phyloP scores from a whole-genome alignment of 2,888 invertebrate species.

The Trissolcus japonicus region DNA sequence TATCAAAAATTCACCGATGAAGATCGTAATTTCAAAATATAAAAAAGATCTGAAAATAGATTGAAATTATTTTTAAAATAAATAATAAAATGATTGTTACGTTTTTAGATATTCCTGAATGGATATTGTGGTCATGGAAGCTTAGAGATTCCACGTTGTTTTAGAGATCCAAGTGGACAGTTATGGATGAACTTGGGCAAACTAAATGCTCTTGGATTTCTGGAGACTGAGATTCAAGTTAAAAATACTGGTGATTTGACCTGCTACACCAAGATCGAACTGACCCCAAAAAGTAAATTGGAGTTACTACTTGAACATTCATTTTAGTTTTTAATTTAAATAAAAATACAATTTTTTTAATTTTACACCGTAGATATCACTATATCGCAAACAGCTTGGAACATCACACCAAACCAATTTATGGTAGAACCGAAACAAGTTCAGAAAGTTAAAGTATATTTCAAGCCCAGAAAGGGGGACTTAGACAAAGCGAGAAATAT shows the following conservation, averaged over 20 bases:
- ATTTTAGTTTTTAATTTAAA: background rate
- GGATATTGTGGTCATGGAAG: constrained; percentile 80
- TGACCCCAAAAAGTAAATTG: constrained; percentile 69
- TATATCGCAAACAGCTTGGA: constrained; percentile 69
- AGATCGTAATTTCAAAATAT: constrained; percentile 53
- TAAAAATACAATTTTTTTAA: background rate
- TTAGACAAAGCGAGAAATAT: constrained; percentile 71
- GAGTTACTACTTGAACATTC: background rate
- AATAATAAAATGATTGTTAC: background rate
- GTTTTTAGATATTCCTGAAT: constrained; percentile 76
- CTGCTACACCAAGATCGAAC: constrained; percentile 76
- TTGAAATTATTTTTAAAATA: background rate
- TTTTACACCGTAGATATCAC: constrained; percentile 63
- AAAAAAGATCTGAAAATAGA: background rate
- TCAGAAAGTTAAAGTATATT: constrained; percentile 73
- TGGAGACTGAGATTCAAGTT: constrained; percentile 77
- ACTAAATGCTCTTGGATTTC: constrained; percentile 75
- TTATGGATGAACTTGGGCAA: constrained; percentile 80
- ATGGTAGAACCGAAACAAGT: constrained; percentile 75
- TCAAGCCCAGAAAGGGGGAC: constrained; percentile 77
- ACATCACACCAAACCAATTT: constrained; percentile 75
- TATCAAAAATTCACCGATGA: constrained; percentile 58
- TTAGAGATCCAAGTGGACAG: constrained; percentile 79
- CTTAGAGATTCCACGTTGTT: constrained; percentile 77
- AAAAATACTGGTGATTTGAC: constrained; percentile 79